A percentile compares a stretch with the other conserved stretches of the same genome.
These are phyloP conservation scores for Eupithecia pulchellata DNA, from an alignment of 2,888 invertebrate genomes.

Conservation along the genomic window DNA sequence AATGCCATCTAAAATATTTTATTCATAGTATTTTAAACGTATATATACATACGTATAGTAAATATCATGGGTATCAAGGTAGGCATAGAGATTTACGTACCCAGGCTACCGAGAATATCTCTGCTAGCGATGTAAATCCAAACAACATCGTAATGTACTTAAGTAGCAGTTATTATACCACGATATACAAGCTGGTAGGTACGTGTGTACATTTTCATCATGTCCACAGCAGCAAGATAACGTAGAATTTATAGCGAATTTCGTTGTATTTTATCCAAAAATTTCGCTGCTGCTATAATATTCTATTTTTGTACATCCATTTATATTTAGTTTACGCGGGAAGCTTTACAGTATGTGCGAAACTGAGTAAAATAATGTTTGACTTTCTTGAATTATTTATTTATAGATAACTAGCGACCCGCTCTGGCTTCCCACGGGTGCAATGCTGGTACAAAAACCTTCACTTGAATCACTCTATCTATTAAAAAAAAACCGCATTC, in stretches of 20 bases:
- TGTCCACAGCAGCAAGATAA: conserved; percentile 49
- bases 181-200: neutral
- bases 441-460: no score
- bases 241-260: conserved; percentile 60
- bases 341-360: neutral
- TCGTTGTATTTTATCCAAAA: conserved; percentile 53
- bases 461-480: no score
- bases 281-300: conserved; percentile 45
- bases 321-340: conserved; percentile 13
- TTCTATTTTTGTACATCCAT: conserved; percentile 45
- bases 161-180: neutral
- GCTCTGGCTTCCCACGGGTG: no score
- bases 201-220: conserved; percentile 61
- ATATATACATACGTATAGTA: no score
- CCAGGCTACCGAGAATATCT: neutral
- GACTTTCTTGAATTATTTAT: neutral
- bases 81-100: neutral
- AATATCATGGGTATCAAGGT: no score
- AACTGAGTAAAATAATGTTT: neutral
- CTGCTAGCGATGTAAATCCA: neutral
- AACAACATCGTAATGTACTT: neutral
- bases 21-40: no score
- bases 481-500: no score
- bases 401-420: no score
- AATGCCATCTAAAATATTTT: no score